A percentile compares a stretch with the other conserved stretches of the same genome.
phyloP scores from a whole-genome alignment of 2,888 invertebrate genomes.

The Melieria crassipennis region DNA sequence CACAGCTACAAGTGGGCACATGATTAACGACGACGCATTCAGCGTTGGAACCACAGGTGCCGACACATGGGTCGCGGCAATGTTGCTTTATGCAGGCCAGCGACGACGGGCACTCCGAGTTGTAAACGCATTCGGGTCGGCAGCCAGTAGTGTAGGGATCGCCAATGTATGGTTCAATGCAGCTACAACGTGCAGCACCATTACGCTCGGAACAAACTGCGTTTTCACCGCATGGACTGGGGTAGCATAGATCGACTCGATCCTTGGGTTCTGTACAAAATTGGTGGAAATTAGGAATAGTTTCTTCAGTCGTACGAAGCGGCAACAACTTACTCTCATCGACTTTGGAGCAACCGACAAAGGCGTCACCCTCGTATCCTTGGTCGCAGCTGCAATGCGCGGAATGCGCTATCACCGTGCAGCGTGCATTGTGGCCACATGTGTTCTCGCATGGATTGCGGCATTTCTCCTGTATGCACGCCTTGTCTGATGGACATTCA shows the following conservation, averaged over 20 bases:
- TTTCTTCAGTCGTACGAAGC: background rate
- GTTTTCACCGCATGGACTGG: slow-evolving; percentile 86
- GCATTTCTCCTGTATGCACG: slow-evolving; percentile 85
- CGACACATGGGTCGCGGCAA: slow-evolving; percentile 86
- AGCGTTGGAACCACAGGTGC: slow-evolving; percentile 84
- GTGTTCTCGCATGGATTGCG: slow-evolving; percentile 80
- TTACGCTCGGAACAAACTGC: slow-evolving; percentile 79
- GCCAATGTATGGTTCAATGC: slow-evolving; percentile 87
- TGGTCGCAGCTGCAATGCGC: slow-evolving; percentile 82
- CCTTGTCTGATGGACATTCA: slow-evolving; percentile 81
- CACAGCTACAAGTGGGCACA: slow-evolving; percentile 83
- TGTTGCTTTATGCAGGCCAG: slow-evolving; percentile 84
- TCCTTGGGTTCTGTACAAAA: slow-evolving; percentile 50
- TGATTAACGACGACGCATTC: slow-evolving; percentile 85
- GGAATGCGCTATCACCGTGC: slow-evolving; percentile 81
- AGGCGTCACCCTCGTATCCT: slow-evolving; percentile 86
- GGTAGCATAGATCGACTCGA: slow-evolving; percentile 72
- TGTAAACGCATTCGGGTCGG: slow-evolving; percentile 84
- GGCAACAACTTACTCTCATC: slow-evolving; percentile 61
- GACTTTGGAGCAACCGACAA: slow-evolving; percentile 78
- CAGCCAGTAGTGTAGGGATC: slow-evolving; percentile 88
- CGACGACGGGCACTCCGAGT: slow-evolving; percentile 81
- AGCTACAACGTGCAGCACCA: slow-evolving; percentile 79
- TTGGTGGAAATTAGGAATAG: background rate
- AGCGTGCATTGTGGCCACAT: slow-evolving; percentile 83